Evolutionary conservation across 2,888 invertebrate genomes (phyloP), one percentile per base, ranked within the genome.

Genomic region (Prionchulus punctatus): DNA sequence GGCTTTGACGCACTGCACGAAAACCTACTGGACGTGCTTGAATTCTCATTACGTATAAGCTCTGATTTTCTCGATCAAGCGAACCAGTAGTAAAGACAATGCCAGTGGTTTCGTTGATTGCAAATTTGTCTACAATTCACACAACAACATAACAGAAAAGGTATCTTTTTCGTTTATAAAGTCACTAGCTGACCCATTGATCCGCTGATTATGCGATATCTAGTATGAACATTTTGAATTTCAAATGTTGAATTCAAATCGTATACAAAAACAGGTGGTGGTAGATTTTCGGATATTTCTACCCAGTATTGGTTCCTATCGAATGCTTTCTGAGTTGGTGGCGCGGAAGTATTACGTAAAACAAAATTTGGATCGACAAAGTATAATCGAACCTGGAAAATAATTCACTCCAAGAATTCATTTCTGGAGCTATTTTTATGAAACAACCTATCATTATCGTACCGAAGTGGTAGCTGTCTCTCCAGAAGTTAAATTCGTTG

Each of bases 61-160:
- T 26, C 28, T 54, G 27, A n/a, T 50, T 3, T 50, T 54, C 54
- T 2, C 54, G 45, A 47, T 54, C 54, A 23, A 54, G 21, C 27
- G 48, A 28, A 3, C 25, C n/a, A 7, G n/a, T 21, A 7, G 47
- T 50, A 27, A 27, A 54, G 2, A 54, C 54, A 7, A n/a, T 2
- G 30, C 54, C 54, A 3, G 54, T 54, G 2, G 3, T 21, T 4
- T n/a, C 3, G 25, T 54, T 47, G 12, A 54, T 53, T 43, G 12
- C 7, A 43, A 53, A 53, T 21, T 23, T 23, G 4, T n/a, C 36
- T 45, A 43, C 21, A 53, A 53, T 4, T n/a, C 47, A 4, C 12
- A 36, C 36, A 18, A n/a, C n/a, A n/a, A n/a, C n/a, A n/a, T n/a
- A n/a, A n/a, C n/a, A n/a, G n/a, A n/a, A n/a, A n/a, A n/a, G n/a